Base-by-base conservation (phyloP, 1,140 invertebrate genomes). In the Monochamus saltuarius region DNA sequence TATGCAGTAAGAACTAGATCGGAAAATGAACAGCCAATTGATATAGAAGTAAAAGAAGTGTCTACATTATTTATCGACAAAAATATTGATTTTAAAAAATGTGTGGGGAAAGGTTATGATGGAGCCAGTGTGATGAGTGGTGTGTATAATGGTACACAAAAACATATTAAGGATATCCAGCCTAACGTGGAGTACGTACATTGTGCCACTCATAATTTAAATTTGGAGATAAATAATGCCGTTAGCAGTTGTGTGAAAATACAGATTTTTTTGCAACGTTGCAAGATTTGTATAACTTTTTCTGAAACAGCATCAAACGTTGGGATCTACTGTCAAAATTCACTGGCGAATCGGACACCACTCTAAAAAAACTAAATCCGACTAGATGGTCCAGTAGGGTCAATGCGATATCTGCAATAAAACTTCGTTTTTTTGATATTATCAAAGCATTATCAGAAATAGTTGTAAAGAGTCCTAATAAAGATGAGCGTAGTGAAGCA, bases 71-170 rank as follows among this genome's bases (percentile, higher is more conserved):
- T 54, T 54, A 39, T 7, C 34, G 11, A 40, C 14, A 54, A 29
- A 54, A 13, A 39, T 54, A 35, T 10, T 58, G 16, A 13, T 60
- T 37, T 19, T 40, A 46, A 50, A 67, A 70, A 69, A 56, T 62
- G 49, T 53, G 37, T 63, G 34, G 65, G 62, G 13, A 61, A 69
- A 61, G 62, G 62, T 46, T 68, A 66, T 53, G 63, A 70, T 43
- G 61, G 61, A 36, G 61, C 67, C 45, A 61, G 59, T 45, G 61
- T 64, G 16, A 69, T 66, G 58, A 64, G 51, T 62, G 66, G 69
- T 53, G 14, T 40, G 13, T 64, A 63, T 53, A 52, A 35, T 51
- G 67, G 63, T n/a, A 9, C 64, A n/a, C 51, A 70, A 57, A 56
- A 54, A 50, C 59, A 39, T 40, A 47, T 64, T 40, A 65, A 65